Conservation (phyloP, 1,140 invertebrate species). For the Nasonia vitripennis region DNA sequence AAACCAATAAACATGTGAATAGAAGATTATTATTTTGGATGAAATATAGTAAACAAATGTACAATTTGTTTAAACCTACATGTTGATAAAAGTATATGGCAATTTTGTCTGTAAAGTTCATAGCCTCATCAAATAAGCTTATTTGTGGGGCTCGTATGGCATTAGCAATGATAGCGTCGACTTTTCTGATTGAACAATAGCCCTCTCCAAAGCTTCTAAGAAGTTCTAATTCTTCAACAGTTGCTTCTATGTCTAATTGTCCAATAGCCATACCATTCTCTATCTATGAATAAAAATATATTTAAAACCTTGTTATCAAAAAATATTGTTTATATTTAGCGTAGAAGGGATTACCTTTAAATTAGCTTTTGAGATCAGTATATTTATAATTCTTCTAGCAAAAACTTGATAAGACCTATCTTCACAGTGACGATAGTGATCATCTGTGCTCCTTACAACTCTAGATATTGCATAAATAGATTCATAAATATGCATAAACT, state of each 20-base stretch:
- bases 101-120: constrained; percentile 41
- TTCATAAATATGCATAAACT: not conserved
- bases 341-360: constrained; percentile 57
- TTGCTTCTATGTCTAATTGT: constrained; percentile 56
- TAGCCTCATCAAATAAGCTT: constrained; percentile 41
- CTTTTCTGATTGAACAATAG: constrained; percentile 58
- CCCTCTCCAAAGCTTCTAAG: constrained; percentile 59
- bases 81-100: constrained; percentile 48
- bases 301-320: not conserved
- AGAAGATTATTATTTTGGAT: constrained; percentile 20
- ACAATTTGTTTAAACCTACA: constrained; percentile 52
- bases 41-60: constrained; percentile 31
- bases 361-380: constrained; percentile 57
- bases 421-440: constrained; percentile 38
- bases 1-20: constrained; percentile 47
- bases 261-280: constrained; percentile 56
- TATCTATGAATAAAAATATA: constrained; percentile 48
- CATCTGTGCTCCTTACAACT: not conserved
- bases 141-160: constrained; percentile 54
- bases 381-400: constrained; percentile 61
- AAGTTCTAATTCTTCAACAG: constrained; percentile 57
- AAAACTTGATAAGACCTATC: constrained; percentile 58
- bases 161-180: constrained; percentile 62
- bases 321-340: constrained; percentile 2
- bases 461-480: not conserved